These are phyloP conservation scores for Acanthosepion pharaonis DNA, from an alignment of 2,888 invertebrate species.

Conservation along the genomic window DNA sequence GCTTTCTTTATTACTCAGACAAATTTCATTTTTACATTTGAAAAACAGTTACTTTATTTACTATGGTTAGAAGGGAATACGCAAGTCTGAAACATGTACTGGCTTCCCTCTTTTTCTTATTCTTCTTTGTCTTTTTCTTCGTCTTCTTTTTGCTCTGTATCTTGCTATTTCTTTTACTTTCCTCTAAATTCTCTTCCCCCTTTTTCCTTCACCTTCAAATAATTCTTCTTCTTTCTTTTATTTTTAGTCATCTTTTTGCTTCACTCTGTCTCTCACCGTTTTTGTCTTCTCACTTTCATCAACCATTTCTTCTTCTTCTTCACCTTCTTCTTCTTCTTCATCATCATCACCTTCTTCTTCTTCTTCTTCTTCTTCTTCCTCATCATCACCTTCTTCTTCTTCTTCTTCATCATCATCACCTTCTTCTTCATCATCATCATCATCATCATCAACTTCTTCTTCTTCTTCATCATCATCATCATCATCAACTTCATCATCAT, in stretches of 20 bases:
- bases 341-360: background rate
- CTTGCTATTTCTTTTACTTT: too few relatives aligned
- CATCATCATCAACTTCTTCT: background rate
- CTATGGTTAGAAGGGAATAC: too few relatives aligned
- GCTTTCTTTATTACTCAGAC: too few relatives aligned
- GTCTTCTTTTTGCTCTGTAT: too few relatives aligned
- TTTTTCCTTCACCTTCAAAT: too few relatives aligned
- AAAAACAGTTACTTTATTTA: too few relatives aligned
- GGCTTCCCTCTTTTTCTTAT: too few relatives aligned
- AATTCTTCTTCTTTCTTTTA: background rate
- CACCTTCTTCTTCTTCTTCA: too few relatives aligned
- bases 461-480: background rate
- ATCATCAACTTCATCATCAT: background rate
- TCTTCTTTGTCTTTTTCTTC: too few relatives aligned
- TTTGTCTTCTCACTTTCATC: background rate
- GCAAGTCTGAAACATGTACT: too few relatives aligned
- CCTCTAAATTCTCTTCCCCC: too few relatives aligned
- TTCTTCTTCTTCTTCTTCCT: background rate
- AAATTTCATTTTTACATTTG: too few relatives aligned
- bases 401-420: accelerated
- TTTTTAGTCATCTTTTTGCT: background rate
- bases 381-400: background rate
- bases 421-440: background rate
- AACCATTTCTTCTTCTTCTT: background rate
- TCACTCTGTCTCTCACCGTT: background rate